phyloP scores from a whole-genome alignment of 2,113 vertebrate species.

The Laticauda colubrina region DNA sequence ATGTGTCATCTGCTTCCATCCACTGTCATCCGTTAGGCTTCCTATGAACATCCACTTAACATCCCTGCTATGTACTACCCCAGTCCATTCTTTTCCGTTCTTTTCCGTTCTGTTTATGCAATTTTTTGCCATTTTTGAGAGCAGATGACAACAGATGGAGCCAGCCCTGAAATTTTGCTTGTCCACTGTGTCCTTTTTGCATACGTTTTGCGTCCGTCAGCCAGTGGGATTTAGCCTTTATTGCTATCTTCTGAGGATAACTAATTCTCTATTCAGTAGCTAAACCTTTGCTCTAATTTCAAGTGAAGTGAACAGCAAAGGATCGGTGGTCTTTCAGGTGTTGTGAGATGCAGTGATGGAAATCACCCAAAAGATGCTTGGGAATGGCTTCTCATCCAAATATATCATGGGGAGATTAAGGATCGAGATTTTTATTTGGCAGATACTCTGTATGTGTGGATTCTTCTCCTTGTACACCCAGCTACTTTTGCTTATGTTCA shows the following conservation, averaged over 20 bases:
- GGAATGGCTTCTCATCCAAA: background rate
- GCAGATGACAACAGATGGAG: too few relatives aligned
- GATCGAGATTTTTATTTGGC: background rate
- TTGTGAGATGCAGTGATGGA: background rate
- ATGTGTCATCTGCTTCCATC: too few relatives aligned
- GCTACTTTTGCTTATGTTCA: background rate
- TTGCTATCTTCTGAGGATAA: background rate
- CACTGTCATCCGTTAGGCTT: too few relatives aligned
- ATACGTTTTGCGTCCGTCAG: too few relatives aligned
- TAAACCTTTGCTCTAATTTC: background rate
- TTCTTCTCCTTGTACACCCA: fast-evolving
- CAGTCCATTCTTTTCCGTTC: too few relatives aligned
- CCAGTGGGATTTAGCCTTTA: too few relatives aligned
- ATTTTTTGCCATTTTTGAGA: too few relatives aligned
- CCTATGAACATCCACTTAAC: too few relatives aligned
- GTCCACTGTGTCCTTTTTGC: too few relatives aligned
- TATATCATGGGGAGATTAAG: background rate
- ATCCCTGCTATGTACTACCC: too few relatives aligned
- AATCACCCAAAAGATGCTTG: background rate
- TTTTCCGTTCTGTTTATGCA: too few relatives aligned
- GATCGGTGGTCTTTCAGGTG: background rate
- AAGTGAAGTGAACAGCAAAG: background rate
- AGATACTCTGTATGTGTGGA: background rate
- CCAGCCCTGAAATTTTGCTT: too few relatives aligned
- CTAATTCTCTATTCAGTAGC: fast-evolving